Evolutionary conservation across 2,888 invertebrate genomes (phyloP).

Genomic region (Teinopalpus imperialis): DNA sequence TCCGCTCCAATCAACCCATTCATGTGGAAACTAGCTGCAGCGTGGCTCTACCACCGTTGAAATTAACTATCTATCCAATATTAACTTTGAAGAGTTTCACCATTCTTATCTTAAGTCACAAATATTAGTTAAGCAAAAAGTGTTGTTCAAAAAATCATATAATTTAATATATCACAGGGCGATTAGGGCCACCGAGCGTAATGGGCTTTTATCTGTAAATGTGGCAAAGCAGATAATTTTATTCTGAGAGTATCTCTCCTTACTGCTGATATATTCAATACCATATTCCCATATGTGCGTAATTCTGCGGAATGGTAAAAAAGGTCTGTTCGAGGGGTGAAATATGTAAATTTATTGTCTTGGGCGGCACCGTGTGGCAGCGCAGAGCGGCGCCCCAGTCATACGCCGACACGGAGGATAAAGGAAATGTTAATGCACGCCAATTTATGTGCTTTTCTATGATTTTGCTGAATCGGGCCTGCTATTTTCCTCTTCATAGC

Average conservation of each 20-base stretch:
- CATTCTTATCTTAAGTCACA: no score
- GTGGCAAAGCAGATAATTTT: conserved; percentile 78
- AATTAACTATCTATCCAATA: no score
- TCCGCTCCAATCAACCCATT: no score
- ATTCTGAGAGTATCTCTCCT: conserved; percentile 79
- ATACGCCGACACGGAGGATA: conserved; percentile 81
- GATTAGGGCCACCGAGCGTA: conserved; percentile 47
- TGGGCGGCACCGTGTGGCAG: conserved; percentile 66
- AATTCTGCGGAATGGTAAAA: conserved; percentile 82
- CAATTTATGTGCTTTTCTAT: conserved; percentile 82
- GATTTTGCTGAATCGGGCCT: conserved; percentile 78
- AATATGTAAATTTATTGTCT: conserved; percentile 83
- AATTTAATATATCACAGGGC: conserved; percentile 9
- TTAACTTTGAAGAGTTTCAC: no score
- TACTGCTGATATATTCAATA: conserved; percentile 81
- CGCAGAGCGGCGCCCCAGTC: conserved; percentile 69
- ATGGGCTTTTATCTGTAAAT: conserved; percentile 70
- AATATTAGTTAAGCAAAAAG: neutral
- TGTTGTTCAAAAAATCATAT: conserved; percentile 13
- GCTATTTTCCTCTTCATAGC: conserved; percentile 70
- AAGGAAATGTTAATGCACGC: conserved; percentile 81
- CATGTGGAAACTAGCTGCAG: no score
- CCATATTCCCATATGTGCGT: conserved; percentile 83
- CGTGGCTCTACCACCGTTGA: no score
- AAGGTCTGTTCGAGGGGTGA: conserved; percentile 82